These are phyloP conservation scores for Psylliodes chrysocephalus DNA, from an alignment of 2,888 invertebrate species.

Conservation along the genomic window DNA sequence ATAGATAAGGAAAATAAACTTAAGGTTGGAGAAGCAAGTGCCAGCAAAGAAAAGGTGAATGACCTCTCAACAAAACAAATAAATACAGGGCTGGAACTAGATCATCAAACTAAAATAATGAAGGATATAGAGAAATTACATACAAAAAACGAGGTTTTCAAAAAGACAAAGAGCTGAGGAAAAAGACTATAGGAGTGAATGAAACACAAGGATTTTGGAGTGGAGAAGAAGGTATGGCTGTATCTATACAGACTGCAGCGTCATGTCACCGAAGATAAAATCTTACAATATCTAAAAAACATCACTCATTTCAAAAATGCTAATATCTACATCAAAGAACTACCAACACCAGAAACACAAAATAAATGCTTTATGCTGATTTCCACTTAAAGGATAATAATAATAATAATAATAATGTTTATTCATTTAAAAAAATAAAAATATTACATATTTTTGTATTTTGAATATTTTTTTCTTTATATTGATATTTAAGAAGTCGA, in stretches of 20 bases:
- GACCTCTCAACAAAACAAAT: conserved; percentile 9
- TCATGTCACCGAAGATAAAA: conserved; percentile 15
- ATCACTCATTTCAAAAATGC: too few species aligned
- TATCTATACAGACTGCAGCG: conserved; percentile 5
- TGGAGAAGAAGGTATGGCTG: too few species aligned
- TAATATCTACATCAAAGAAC: too few species aligned
- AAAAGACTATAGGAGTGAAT: conserved; percentile 4
- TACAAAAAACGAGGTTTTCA: conserved; percentile 8
- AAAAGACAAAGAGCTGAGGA: background rate
- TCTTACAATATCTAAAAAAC: too few species aligned
- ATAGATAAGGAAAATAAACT: too few species aligned
- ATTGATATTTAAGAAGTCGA: too few species aligned
- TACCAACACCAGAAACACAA: too few species aligned
- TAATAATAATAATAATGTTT: too few species aligned
- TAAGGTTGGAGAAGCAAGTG: conserved; percentile 1
- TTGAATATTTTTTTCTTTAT: too few species aligned
- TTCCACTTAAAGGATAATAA: too few species aligned
- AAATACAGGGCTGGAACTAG: conserved; percentile 1
- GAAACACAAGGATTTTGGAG: conserved; percentile 13
- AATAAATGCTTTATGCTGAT: conserved; percentile 14
- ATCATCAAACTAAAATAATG: conserved; percentile 13
- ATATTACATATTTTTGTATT: too few species aligned
- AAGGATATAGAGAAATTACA: background rate
- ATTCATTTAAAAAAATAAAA: too few species aligned
- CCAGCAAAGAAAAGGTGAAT: conserved; percentile 17